Percentiles rank a stretch among this genome's conserved stretches.
These are phyloP conservation scores for Ctenopoma kingsleyae DNA, from an alignment of 2,797 vertebrate species.

Conservation along the genomic window DNA sequence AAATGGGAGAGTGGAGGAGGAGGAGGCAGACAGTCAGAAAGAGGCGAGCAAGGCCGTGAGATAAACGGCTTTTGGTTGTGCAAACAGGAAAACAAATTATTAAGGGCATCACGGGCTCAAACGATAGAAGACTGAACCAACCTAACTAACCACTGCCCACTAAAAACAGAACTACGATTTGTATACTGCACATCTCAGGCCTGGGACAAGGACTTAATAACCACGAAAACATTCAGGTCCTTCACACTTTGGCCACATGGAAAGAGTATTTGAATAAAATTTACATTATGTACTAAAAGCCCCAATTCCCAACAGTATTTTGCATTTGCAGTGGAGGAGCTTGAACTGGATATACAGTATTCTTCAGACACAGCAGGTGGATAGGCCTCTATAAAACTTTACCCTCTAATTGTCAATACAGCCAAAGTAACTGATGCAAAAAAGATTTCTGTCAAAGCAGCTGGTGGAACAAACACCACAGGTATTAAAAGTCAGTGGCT, in stretches of 20 bases:
- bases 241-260: conserved; percentile 1
- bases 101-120: not conserved
- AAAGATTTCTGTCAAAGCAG: conserved; percentile 1
- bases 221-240: not conserved
- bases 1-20: conserved; percentile 70
- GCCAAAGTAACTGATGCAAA: not conserved
- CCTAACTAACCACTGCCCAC: too few relatives aligned
- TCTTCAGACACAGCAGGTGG: not conserved
- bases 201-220: not conserved
- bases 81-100: conserved; percentile 7
- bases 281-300: conserved; percentile 60
- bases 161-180: not conserved
- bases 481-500: conserved; percentile 18
- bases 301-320: conserved; percentile 16
- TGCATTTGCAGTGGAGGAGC: conserved; percentile 22
- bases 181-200: not conserved
- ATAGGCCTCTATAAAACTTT: not conserved
- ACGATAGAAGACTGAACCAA: too few relatives aligned
- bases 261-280: conserved; percentile 73
- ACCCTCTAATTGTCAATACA: not conserved
- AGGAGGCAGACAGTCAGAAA: conserved; percentile 35
- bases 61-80: conserved; percentile 13
- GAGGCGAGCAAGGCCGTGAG: conserved; percentile 10
- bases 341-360: not conserved
- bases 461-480: not conserved